Conservation (phyloP, 1,140 invertebrate genomes). For the Heliothis subflexa region DNA sequence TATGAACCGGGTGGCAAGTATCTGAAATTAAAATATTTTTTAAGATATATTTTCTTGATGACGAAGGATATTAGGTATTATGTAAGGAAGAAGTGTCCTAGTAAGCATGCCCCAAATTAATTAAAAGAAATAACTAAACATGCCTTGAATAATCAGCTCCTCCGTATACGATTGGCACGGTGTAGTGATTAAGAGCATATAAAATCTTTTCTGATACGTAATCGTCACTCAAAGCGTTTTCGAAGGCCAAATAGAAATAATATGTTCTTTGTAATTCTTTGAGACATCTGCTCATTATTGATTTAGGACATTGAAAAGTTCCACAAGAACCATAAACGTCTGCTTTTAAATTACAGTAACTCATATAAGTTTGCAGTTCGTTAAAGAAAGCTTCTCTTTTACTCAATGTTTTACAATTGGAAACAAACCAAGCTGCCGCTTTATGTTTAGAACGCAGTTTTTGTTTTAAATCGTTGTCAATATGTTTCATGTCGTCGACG, state of each 20-base stretch:
- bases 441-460: conserved; percentile 76
- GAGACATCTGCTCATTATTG: conserved; percentile 73
- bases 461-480: conserved; percentile 60
- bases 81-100: too few relatives aligned
- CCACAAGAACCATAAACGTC: conserved; percentile 91
- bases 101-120: too few relatives aligned
- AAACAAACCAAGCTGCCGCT: conserved; percentile 88
- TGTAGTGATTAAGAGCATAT: conserved; percentile 62
- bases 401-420: conserved; percentile 87
- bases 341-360: conserved; percentile 74
- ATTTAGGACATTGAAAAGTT: conserved; percentile 63
- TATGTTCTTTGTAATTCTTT: conserved; percentile 84
- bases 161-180: conserved; percentile 71
- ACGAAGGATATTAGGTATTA: too few relatives aligned
- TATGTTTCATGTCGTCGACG: conserved; percentile 61
- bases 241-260: conserved; percentile 91
- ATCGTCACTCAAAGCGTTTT: conserved; percentile 88
- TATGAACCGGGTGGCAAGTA: conserved; percentile 66
- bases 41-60: too few relatives aligned
- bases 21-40: conserved; percentile 51
- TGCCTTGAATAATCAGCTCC: conserved; percentile 81
- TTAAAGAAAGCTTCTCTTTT: conserved; percentile 86
- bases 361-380: conserved; percentile 86
- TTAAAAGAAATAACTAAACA: not conserved
- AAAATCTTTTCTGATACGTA: conserved; percentile 87